These are phyloP conservation scores for Nannoperca australis DNA, from an alignment of 2,797 vertebrate genomes.

Conservation along the genomic window DNA sequence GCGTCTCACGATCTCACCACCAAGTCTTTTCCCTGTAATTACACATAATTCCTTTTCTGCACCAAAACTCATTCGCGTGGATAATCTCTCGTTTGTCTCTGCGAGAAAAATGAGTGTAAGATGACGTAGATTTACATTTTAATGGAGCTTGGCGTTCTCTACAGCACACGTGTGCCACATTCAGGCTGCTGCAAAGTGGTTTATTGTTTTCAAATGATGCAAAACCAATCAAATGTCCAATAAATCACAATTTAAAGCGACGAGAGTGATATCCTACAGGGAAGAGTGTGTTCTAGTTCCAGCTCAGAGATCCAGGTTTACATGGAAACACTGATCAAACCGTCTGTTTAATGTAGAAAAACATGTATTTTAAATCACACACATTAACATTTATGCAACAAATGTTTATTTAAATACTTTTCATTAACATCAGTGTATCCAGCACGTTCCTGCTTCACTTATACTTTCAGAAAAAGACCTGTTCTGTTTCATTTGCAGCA, in stretches of 20 bases:
- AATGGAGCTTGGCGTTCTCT: conserved; percentile 19
- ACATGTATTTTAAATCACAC: neutral
- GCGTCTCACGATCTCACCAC: conserved; percentile 28
- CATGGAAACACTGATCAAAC: too few relatives aligned
- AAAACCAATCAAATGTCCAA: conserved; percentile 12
- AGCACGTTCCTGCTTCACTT: neutral
- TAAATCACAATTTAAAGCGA: conserved; percentile 13
- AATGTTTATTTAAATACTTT: neutral
- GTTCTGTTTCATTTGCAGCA: too few relatives aligned
- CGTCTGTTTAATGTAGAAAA: neutral
- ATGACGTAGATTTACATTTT: conserved; percentile 38
- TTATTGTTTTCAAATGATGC: conserved; percentile 25
- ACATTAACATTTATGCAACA: neutral
- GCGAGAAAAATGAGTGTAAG: conserved; percentile 50
- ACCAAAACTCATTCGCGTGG: conserved; percentile 26
- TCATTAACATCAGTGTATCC: neutral
- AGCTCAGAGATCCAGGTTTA: neutral
- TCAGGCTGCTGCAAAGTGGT: conserved; percentile 5
- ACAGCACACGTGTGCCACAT: neutral
- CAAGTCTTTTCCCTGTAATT: conserved; percentile 47
- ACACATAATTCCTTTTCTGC: conserved; percentile 53
- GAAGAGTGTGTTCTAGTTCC: neutral
- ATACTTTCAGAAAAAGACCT: neutral
- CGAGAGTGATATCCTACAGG: neutral
- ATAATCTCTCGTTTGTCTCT: conserved; percentile 52